Base-by-base conservation (phyloP, 1,140 invertebrate genomes). In the Diploscapter pachys region DNA sequence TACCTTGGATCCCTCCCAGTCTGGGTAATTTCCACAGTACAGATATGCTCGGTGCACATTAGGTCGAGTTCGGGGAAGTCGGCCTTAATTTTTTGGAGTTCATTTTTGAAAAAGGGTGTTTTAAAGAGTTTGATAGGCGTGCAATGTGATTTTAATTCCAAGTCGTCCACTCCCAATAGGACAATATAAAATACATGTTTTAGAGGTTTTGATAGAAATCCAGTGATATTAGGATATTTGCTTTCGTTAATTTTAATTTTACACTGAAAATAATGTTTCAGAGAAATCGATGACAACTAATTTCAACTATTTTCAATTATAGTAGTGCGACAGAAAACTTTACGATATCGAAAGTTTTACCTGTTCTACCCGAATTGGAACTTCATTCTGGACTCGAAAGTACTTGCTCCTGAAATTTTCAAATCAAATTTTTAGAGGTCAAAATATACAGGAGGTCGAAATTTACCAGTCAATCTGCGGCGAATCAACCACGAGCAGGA, bases 51-150 rank as follows among this genome's bases (percentile, higher is more conserved):
- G 48, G 75, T 76, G 49, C 69, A 76, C 61, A 71, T 55, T 3
- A 76, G 50, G 59, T 76, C 68, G 2, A 76, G 55, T 53, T 76
- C 68, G n/a, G 56, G 48, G 63, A 76, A 75, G 56, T 76, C 70
- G 4, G 71, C 71, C 71, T 72, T 13, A 11, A 71, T 48, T 31
- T 31, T 31, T 31, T 31, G 31, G 31, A 31, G 31, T 50, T 8
- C 2, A 64, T 13, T 64, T 64, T 64, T 50, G 6, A 48, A 8
- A 64, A 13, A 50, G 51, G 13, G 51, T 13, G 51, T 64, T 13
- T 5, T 64, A 11, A 13, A 11, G 2, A 11, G 57, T 13, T 13
- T 13, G 9, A 9, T 11, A 13, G 57, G 57, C 1, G 2, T 11
- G 9, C 13, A 59, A 11, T 13, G 9, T 59, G 9, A 59, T 59